Percentiles rank a stretch among this genome's conserved stretches.
Evolutionary conservation across 2,113 vertebrate genomes (phyloP).

Genomic region (Antidorcas marsupialis): DNA sequence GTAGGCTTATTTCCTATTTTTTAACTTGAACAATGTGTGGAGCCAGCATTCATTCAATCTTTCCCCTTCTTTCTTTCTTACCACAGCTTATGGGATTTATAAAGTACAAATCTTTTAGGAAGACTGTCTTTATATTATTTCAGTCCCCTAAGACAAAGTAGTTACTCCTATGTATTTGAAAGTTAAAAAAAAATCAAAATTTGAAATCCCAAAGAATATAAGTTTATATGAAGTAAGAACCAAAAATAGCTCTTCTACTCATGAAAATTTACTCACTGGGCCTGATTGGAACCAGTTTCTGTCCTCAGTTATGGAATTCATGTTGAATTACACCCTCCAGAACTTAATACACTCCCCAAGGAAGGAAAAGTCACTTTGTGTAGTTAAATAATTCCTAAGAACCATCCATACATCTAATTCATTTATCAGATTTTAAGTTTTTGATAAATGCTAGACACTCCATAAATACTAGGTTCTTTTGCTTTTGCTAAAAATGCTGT

Average conservation of each 20-base stretch:
- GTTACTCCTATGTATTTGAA: not conserved
- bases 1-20: not conserved
- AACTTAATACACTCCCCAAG: not conserved
- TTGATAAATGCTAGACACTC: not conserved
- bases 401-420: not conserved
- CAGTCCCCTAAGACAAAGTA: not conserved
- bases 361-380: not conserved
- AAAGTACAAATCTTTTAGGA: not conserved
- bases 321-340: not conserved
- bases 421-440: not conserved
- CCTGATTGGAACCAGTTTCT: not conserved
- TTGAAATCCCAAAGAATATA: not conserved
- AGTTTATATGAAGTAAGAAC: not conserved
- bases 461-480: not conserved
- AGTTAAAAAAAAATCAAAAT: not conserved
- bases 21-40: conserved; percentile 20
- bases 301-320: not conserved
- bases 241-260: not conserved
- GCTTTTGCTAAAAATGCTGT: not conserved
- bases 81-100: not conserved
- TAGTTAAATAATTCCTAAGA: not conserved
- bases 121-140: not conserved
- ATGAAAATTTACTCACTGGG: not conserved
- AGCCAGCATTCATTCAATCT: not conserved
- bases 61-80: not conserved